Evolutionary conservation across 2,113 vertebrate species (phyloP), one percentile per base, ranked within the genome.

Genomic region (Orycteropus afer): DNA sequence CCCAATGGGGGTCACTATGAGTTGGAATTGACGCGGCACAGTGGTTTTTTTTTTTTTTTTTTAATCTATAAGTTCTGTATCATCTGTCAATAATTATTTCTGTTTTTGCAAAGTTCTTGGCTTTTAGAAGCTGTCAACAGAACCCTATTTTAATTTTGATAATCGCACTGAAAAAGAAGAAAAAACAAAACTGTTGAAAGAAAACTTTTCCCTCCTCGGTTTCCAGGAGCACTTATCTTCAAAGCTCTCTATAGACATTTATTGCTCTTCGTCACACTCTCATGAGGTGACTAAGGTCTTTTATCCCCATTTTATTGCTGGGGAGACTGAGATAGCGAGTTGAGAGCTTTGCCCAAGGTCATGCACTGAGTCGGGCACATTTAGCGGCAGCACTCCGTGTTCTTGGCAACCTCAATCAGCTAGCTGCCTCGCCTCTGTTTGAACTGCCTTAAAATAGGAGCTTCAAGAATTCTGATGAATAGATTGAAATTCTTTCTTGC

Each of bases 251-350:
- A 20, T 9, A 7, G 91, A 79, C 29, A n/a, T 71, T 69, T 78
- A 74, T 90, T 8, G 7, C 37, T 1, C 77, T 22, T 27, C 0
- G 3, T 17, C n/a, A 88, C 25, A 84, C 63, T 61, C 59, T 55
- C 7, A 0, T 14, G 67, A 83, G 42, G 69, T 29, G 79, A 49
- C 57, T 4, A 7, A 55, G 34, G 71, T 69, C 61, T 85, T 53
- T 12, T 47, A 67, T 34, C 34, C 95, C 83, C 93, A 51, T 55
- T 93, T 96, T 81, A 97, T 63, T 49, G 89, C 71, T 22, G 10
- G 57, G 79, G 86, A 87, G 91, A 67, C 93, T n/a, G 59, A 93
- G 93, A 92, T 25, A 69, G 53, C 57, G 7, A 25, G 17, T 0
- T 10, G 2, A 53, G 65, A 1, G 12, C 22, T 29, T 27, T 57